Evolutionary conservation across 1,140 invertebrate genomes (phyloP).

Genomic region (Zaprionus capensis): DNA sequence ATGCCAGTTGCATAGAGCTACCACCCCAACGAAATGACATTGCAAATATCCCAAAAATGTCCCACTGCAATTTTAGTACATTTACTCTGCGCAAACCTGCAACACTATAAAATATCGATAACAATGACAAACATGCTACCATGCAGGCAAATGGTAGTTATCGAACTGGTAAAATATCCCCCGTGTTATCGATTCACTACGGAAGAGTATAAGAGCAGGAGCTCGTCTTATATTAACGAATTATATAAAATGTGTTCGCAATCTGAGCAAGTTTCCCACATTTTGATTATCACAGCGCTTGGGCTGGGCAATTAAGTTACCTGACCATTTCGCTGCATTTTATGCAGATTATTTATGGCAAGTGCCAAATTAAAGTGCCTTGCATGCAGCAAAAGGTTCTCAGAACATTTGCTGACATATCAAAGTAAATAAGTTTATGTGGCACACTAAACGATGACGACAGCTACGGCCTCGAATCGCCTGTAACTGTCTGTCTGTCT

Average conservation of each 20-base stretch:
- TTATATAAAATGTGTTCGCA: neutral
- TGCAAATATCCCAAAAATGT: neutral
- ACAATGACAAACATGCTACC: too few relatives aligned
- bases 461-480: neutral
- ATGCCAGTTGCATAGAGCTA: too few relatives aligned
- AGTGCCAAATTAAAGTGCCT: slow-evolving; percentile 68
- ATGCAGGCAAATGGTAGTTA: neutral
- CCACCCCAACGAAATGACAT: neutral
- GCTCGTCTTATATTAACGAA: neutral
- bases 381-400: slow-evolving; percentile 50
- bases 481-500: neutral
- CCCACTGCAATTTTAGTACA: too few relatives aligned
- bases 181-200: neutral
- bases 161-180: neutral
- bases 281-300: slow-evolving; percentile 23
- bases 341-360: slow-evolving; percentile 53
- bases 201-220: slow-evolving; percentile 8
- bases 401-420: slow-evolving; percentile 66
- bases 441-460: slow-evolving; percentile 26
- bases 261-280: slow-evolving; percentile 6
- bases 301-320: slow-evolving; percentile 21
- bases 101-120: too few relatives aligned
- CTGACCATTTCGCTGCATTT: slow-evolving; percentile 31
- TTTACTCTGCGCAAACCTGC: too few relatives aligned
- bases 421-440: slow-evolving; percentile 46